These are phyloP conservation scores for Liposcelis brunnea DNA, from an alignment of 2,888 invertebrate species.

Conservation along the genomic window DNA sequence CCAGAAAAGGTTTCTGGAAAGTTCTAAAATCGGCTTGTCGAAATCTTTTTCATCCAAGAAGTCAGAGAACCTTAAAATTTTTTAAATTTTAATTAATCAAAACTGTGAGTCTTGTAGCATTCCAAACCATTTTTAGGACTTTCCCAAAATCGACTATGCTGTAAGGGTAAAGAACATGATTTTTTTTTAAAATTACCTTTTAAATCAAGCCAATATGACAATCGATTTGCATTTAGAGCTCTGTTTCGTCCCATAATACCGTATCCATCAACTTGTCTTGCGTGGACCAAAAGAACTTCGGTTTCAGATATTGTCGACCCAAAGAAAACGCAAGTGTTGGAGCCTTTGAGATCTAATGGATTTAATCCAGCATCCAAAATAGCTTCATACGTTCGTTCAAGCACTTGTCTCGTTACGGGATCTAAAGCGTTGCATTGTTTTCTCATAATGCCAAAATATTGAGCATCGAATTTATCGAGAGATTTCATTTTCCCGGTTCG, in stretches of 20 bases:
- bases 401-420: conserved; percentile 27
- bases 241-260: conserved; percentile 45
- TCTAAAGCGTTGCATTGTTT: conserved; percentile 30
- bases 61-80: no score
- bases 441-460: conserved; percentile 31
- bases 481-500: conserved; percentile 24
- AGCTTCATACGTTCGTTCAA: conserved; percentile 31
- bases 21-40: no score
- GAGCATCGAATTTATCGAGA: conserved; percentile 26
- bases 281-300: conserved; percentile 19
- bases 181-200: no score
- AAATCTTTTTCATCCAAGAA: no score
- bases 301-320: conserved; percentile 30
- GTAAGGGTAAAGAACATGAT: no score
- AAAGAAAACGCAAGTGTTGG: conserved; percentile 27
- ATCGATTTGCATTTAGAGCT: conserved; percentile 41
- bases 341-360: conserved; percentile 27
- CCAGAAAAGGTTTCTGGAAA: no score
- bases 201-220: conserved; percentile 41
- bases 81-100: no score
- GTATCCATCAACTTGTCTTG: conserved; percentile 30
- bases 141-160: no score
- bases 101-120: no score
- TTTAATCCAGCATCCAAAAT: conserved; percentile 31
- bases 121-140: no score